Evolutionary conservation across 1,140 invertebrate genomes (phyloP).

Genomic region (Carcinoscorpius rotundicauda): DNA sequence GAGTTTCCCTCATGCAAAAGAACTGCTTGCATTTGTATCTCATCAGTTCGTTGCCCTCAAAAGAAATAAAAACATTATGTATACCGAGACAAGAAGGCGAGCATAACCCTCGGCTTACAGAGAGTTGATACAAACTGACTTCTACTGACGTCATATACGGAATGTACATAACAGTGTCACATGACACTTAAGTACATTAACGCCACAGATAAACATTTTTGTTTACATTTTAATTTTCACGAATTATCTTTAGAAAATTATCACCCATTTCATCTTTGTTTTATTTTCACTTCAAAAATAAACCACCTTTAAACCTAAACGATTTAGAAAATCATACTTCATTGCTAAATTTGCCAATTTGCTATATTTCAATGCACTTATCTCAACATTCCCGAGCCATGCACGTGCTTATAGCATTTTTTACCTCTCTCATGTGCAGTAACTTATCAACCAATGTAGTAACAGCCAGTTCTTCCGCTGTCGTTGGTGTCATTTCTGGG

Average conservation of each 20-base stretch:
- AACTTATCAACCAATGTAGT: slow-evolving; percentile 12
- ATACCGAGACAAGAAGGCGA: too few relatives aligned
- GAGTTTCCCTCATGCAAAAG: too few relatives aligned
- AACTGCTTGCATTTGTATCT: too few relatives aligned
- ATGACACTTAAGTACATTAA: too few relatives aligned
- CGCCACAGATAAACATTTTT: too few relatives aligned
- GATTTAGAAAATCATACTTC: neutral
- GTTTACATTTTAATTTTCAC: too few relatives aligned
- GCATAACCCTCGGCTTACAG: too few relatives aligned
- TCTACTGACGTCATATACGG: too few relatives aligned
- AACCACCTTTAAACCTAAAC: neutral
- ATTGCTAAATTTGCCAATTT: neutral
- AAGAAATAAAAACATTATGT: too few relatives aligned
- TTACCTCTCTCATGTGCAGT: slow-evolving; percentile 14
- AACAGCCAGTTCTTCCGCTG: slow-evolving; percentile 5
- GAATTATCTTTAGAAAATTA: neutral
- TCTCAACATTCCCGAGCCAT: neutral
- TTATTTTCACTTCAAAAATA: neutral
- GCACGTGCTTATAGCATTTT: neutral
- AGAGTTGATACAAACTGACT: too few relatives aligned
- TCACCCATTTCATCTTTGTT: neutral
- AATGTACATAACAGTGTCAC: too few relatives aligned
- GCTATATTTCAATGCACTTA: neutral
- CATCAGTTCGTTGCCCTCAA: too few relatives aligned
- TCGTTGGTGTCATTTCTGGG: slow-evolving; percentile 43